Evolutionary conservation across 2,888 invertebrate genomes (phyloP), one percentile per base, ranked within the genome.

Genomic region (Chrysina gloriosa): DNA sequence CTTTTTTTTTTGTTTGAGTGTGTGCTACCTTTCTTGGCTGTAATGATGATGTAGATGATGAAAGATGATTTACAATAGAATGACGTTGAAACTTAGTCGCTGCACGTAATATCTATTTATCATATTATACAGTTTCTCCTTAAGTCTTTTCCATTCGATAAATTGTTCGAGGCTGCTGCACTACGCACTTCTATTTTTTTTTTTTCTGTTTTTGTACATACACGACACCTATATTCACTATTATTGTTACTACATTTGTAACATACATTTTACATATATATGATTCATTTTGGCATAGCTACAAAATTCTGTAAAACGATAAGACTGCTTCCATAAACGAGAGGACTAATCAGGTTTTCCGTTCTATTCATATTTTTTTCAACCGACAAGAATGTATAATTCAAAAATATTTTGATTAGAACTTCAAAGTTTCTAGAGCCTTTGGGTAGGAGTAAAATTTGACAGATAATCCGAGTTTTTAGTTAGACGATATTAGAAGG

Each of bases 281-380:
- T 81, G 78, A 80, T 83, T 83, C 83, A 84, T 83, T 61, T 83
- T 84, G 83, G 83, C 83, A 81, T 82, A 82, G 80, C 81, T 80
- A 79, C 75, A 78, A 73, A 71, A 42, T 69, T 70, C 68, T 56
- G 68, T 71, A 69, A 69, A 61, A 42, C 58, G 58, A 67, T 65
- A 68, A 70, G 58, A 65, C 61, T 31, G 63, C 66, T 67, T 67
- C 48, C 39, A 47, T 61, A 45, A 61, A 65, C 25, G 36, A 67
- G 63, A 69, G 39, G 16, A 4, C 39, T 31, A 64, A 61, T 65
- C 65, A 65, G 58, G 58, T 68, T 68, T 56, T 47, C 31, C 19
- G 23, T 25, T 31, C n/a, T 42, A 7, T 21, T 25, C 11, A 25
- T n/a, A n/a, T n/a, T 11, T 65, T 25, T 16, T 6, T 6, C 4